A percentile compares a stretch with the other conserved stretches of the same genome.
phyloP scores from a whole-genome alignment of 1,140 invertebrate genomes.

The Melitaea cinxia region DNA sequence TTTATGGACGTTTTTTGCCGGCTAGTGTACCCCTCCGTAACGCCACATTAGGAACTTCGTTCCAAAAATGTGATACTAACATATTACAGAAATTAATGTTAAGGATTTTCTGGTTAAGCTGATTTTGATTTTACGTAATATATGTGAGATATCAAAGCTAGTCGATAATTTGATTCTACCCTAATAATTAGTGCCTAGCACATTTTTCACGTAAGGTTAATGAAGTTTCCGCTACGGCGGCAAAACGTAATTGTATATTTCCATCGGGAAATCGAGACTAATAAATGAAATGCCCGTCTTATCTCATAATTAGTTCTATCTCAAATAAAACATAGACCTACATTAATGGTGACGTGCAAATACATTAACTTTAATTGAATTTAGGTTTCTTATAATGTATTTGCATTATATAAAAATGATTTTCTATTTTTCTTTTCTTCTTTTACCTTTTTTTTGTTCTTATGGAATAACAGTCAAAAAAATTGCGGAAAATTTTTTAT shows the following conservation, averaged over 20 bases:
- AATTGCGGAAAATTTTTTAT: too few species aligned
- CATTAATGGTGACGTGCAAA: conserved; percentile 2
- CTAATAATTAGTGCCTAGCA: conserved; percentile 15
- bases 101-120: too few species aligned
- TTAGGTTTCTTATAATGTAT: too few species aligned
- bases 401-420: too few species aligned
- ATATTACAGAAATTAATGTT: too few species aligned
- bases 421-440: too few species aligned
- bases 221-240: conserved; percentile 49
- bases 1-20: too few species aligned
- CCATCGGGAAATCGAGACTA: conserved; percentile 44
- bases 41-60: too few species aligned
- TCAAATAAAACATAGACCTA: conserved; percentile 11
- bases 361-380: not conserved
- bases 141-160: not conserved
- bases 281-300: conserved; percentile 30
- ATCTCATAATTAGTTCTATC: conserved; percentile 32
- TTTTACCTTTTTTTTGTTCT: too few species aligned
- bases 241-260: conserved; percentile 48
- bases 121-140: not conserved
- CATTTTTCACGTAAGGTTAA: conserved; percentile 43
- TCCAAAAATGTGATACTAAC: too few species aligned
- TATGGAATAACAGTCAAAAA: too few species aligned
- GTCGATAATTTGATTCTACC: conserved; percentile 5
- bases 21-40: too few species aligned